Conservation (phyloP, 2,888 invertebrate genomes). For the Serrognathus titanus region DNA sequence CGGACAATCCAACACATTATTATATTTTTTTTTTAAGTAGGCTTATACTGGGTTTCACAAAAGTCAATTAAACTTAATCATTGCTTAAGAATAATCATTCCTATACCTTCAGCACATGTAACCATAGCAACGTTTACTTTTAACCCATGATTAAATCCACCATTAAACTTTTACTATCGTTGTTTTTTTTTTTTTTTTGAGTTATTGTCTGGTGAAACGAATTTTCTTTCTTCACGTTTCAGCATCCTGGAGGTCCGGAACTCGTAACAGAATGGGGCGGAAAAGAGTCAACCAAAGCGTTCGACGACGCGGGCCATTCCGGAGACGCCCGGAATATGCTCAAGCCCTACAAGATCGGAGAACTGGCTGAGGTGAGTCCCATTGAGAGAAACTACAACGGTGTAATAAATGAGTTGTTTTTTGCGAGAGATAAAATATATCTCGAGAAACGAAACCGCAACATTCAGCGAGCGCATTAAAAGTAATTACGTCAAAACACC, state of each 20-base stretch:
- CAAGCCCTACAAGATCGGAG: conserved; percentile 63
- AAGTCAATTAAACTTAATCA: too few relatives aligned
- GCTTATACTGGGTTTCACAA: too few relatives aligned
- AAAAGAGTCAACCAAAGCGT: conserved; percentile 62
- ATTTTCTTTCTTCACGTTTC: conserved; percentile 11
- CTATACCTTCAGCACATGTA: too few relatives aligned
- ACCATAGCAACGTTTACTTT: too few relatives aligned
- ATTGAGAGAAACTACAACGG: neutral
- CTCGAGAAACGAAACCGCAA: neutral
- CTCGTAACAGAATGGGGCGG: conserved; percentile 63
- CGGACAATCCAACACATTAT: too few relatives aligned
- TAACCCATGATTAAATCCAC: too few relatives aligned
- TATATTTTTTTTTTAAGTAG: too few relatives aligned
- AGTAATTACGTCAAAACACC: too few relatives aligned
- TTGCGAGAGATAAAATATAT: neutral
- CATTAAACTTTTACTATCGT: too few relatives aligned
- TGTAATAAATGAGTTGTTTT: neutral
- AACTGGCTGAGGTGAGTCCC: conserved; percentile 58
- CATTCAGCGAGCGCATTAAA: neutral
- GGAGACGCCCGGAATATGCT: conserved; percentile 59
- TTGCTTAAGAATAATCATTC: too few relatives aligned
- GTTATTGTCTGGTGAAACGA: too few relatives aligned
- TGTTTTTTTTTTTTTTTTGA: too few relatives aligned
- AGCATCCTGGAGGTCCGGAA: conserved; percentile 72
- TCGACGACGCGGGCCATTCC: conserved; percentile 66